phyloP scores from a whole-genome alignment of 1,140 invertebrate species.

The Diploscapter pachys region DNA sequence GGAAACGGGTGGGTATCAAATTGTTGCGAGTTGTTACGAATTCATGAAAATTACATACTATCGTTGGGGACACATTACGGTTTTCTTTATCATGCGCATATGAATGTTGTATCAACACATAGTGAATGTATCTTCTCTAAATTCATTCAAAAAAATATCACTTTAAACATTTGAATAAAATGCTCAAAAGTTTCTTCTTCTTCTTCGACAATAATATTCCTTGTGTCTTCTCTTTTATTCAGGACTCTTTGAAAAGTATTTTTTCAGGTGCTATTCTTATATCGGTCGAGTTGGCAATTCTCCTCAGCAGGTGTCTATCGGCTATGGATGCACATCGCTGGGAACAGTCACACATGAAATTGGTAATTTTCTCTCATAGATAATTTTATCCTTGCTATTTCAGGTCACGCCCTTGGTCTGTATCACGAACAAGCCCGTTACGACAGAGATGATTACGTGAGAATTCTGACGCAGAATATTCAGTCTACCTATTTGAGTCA shows the following conservation, averaged over 20 bases:
- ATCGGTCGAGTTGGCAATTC: slow-evolving; percentile 14
- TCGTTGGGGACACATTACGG: too few species aligned
- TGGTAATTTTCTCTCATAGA: background rate
- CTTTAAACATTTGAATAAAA: too few species aligned
- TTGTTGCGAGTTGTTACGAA: too few species aligned
- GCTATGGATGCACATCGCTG: slow-evolving; percentile 25
- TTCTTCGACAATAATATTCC: too few species aligned
- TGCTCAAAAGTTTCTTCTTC: too few species aligned
- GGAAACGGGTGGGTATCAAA: slow-evolving; percentile 22
- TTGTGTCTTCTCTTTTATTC: too few species aligned
- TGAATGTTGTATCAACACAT: too few species aligned
- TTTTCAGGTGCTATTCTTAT: slow-evolving; percentile 10
- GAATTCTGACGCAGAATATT: slow-evolving; percentile 31
- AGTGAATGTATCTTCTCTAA: too few species aligned
- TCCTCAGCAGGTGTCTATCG: slow-evolving; percentile 27
- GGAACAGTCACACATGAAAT: slow-evolving; percentile 35
- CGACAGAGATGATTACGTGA: slow-evolving; percentile 28
- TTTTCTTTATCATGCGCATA: too few species aligned
- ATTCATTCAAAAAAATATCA: too few species aligned
- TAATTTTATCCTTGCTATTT: slow-evolving; percentile 1
- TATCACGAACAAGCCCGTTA: slow-evolving; percentile 34
- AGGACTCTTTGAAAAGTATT: background rate
- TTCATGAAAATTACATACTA: too few species aligned
- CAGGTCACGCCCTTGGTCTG: slow-evolving; percentile 34
- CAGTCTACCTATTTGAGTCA: slow-evolving; percentile 16